Evolutionary conservation across 2,888 invertebrate species (phyloP).

Genomic region (Cephus pygmeus): DNA sequence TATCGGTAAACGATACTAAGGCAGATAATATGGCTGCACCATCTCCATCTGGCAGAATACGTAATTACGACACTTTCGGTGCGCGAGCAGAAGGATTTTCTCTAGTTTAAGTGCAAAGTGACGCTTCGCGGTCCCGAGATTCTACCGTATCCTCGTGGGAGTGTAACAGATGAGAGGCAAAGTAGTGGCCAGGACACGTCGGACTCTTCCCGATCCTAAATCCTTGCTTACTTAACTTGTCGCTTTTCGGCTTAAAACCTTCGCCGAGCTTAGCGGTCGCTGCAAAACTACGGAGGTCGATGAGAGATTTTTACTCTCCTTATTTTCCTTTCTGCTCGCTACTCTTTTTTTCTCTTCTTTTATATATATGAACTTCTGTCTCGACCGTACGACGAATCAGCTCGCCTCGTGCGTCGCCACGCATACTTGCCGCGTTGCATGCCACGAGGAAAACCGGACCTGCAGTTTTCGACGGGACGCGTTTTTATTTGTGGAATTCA

Average conservation of each 20-base stretch:
- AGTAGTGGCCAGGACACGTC: conserved; percentile 23
- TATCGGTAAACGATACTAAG: neutral
- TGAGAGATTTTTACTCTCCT: neutral
- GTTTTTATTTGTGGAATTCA: neutral
- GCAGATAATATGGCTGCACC: neutral
- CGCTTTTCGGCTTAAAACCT: conserved; percentile 60
- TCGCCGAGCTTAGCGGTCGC: conserved; percentile 49
- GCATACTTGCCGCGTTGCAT: neutral
- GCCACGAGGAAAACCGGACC: neutral
- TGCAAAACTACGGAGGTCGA: conserved; percentile 22
- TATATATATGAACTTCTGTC: neutral
- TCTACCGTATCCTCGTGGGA: conserved; percentile 61
- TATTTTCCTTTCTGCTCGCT: neutral
- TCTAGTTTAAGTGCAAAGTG: conserved; percentile 58
- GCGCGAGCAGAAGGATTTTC: conserved; percentile 14
- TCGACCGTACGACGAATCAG: neutral
- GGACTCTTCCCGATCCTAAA: conserved; percentile 46
- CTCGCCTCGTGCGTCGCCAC: neutral
- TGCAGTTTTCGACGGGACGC: neutral
- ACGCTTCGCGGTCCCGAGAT: conserved; percentile 57
- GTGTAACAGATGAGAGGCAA: conserved; percentile 49
- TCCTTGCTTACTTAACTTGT: conserved; percentile 62
- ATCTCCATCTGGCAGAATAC: neutral
- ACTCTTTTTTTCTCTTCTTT: neutral
- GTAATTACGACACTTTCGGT: neutral